phyloP scores from a whole-genome alignment of 2,888 invertebrate species.

The Aelia acuminata region DNA sequence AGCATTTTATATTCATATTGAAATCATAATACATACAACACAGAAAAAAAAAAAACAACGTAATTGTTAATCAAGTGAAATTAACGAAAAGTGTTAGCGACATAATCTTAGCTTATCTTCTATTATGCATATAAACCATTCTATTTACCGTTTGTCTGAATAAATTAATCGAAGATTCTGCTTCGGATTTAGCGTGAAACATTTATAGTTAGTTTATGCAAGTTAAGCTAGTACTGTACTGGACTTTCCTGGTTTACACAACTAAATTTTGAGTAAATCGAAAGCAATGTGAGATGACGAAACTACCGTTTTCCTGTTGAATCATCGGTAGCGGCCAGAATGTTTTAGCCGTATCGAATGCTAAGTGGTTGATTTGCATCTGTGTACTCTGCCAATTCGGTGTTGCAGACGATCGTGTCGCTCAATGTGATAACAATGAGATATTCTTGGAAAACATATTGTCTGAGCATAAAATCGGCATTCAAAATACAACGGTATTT shows the following conservation, averaged over 20 bases:
- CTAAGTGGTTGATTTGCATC: slow-evolving; percentile 35
- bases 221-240: background rate
- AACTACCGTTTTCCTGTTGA: slow-evolving; percentile 36
- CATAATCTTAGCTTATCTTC: no score
- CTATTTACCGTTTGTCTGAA: no score
- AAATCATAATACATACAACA: no score
- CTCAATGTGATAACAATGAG: background rate
- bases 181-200: background rate
- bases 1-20: no score
- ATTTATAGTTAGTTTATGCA: background rate
- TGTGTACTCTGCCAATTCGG: slow-evolving; percentile 7
- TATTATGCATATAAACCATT: no score
- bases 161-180: background rate
- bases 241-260: background rate
- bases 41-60: no score
- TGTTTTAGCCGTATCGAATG: slow-evolving; percentile 43
- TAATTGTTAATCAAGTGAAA: no score
- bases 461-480: background rate
- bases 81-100: no score
- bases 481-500: background rate
- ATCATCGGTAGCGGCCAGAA: slow-evolving; percentile 34
- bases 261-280: slow-evolving; percentile 19
- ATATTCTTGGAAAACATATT: background rate
- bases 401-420: background rate
- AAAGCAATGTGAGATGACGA: slow-evolving; percentile 22